These are phyloP conservation scores for Calameuta pallipes DNA, from an alignment of 2,888 invertebrate species.

Conservation along the genomic window DNA sequence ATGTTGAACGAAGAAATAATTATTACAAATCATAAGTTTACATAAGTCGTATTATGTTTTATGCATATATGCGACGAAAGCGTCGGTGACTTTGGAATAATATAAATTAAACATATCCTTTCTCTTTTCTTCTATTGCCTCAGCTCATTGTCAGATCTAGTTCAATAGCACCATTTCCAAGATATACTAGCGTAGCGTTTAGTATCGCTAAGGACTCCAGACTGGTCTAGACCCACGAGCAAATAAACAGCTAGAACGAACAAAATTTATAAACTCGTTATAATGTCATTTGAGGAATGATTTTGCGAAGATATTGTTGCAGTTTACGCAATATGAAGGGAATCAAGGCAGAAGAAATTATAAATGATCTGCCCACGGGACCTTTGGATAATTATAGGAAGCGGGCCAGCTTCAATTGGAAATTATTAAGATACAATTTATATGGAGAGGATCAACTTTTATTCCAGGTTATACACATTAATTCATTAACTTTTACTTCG, in stretches of 20 bases:
- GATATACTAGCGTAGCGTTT: too few species aligned
- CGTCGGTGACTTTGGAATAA: neutral
- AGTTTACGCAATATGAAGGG: slow-evolving; percentile 16
- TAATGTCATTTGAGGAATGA: neutral
- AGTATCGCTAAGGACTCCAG: too few species aligned
- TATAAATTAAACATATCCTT: neutral
- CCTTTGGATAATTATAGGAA: slow-evolving; percentile 85
- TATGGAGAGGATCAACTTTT: slow-evolving; percentile 82
- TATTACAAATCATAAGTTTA: neutral
- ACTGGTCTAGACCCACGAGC: too few species aligned
- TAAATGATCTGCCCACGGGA: slow-evolving; percentile 78
- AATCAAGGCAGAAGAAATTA: slow-evolving; percentile 66
- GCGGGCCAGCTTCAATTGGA: slow-evolving; percentile 88
- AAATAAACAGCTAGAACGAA: too few species aligned
- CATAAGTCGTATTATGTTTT: neutral
- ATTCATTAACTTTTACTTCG: neutral
- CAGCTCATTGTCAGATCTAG: too few species aligned
- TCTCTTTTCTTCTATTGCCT: too few species aligned
- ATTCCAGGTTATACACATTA: slow-evolving; percentile 75
- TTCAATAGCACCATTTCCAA: too few species aligned
- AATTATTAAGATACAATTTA: slow-evolving; percentile 81
- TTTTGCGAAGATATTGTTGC: slow-evolving; percentile 10
- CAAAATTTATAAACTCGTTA: neutral
- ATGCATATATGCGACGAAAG: neutral
- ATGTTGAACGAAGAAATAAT: neutral